Base-by-base conservation (phyloP, 2,113 vertebrate species). In the Cephalophus harveyi region DNA sequence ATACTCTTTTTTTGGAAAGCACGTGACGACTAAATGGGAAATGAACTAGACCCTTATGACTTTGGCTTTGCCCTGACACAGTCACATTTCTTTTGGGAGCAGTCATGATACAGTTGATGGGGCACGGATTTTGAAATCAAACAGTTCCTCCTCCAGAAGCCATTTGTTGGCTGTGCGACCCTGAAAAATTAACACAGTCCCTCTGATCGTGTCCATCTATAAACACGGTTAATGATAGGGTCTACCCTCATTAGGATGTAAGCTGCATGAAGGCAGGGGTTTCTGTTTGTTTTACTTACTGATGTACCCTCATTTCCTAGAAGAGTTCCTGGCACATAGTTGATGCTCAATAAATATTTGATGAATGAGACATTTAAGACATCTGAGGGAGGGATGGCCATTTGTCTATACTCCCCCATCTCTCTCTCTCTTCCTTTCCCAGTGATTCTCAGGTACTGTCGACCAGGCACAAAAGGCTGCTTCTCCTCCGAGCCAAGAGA, bases 71-170 rank as follows among this genome's bases (percentile, higher is more conserved):
- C 28, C 52, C 62, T 7, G 48, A 55, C 9, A 50, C 67, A n/a
- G 87, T 71, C 14, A 14, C 25, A 3, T 17, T 79, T 52, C 52
- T 85, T 87, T 43, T 6, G 57, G 76, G 43, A 85, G 30, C 28
- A 82, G 46, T 46, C 33, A 15, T 64, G 48, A 64, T 23, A 30
- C 0, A 19, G 76, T 15, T 13, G 52, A 52, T 0, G 2, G 50
- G 30, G 21, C 52, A 25, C n/a, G 16, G 52, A 48, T 74, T 96
- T 93, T 83, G 71, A 17, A 57, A 36, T 52, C 36, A 15, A 52
- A 71, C 10, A 74, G 59, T 19, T 64, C 27, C 30, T 27, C 43
- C 43, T 67, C 59, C 52, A 50, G 16, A 23, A 59, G 28, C 27
- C 57, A 87, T 40, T 15, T 79, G 36, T 81, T 76, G 62, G 78